Evolutionary conservation across 2,113 vertebrate genomes (phyloP).

Genomic region (Uropsilus gracilis): DNA sequence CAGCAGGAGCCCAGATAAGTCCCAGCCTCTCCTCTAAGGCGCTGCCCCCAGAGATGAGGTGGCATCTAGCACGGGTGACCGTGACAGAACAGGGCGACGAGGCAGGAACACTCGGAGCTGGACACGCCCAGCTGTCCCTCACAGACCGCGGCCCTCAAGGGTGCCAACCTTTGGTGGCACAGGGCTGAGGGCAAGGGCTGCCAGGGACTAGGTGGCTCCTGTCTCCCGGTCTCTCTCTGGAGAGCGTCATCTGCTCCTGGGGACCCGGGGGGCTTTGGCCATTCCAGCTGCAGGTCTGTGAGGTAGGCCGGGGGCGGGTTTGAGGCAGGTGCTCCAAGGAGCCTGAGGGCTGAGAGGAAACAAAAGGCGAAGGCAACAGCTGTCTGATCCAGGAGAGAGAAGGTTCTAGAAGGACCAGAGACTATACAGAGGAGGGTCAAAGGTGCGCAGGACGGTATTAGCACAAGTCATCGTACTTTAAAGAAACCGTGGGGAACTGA

Average conservation of each 20-base stretch:
- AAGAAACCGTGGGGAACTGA: background rate
- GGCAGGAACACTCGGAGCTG: too few species aligned
- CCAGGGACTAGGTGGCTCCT: background rate
- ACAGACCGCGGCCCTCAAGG: background rate
- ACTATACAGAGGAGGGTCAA: fast-evolving
- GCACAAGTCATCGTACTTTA: background rate
- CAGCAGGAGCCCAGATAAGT: too few species aligned
- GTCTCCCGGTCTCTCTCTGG: background rate
- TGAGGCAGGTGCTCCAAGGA: background rate
- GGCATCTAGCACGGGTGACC: too few species aligned
- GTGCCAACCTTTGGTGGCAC: too few species aligned
- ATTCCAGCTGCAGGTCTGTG: background rate
- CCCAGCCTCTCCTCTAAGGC: too few species aligned
- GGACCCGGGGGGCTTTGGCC: background rate
- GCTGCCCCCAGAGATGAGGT: too few species aligned
- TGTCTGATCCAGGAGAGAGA: background rate
- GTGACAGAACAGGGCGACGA: too few species aligned
- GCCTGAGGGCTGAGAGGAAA: background rate
- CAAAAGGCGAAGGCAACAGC: fast-evolving
- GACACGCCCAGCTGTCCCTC: background rate
- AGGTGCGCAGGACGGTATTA: background rate
- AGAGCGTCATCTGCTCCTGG: too few species aligned
- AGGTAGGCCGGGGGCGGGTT: background rate
- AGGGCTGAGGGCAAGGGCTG: too few species aligned
- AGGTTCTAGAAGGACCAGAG: background rate